Percentiles rank a stretch among this genome's conserved stretches.
Evolutionary conservation across 2,888 invertebrate genomes (phyloP).

Genomic region (Papilio demoleus): DNA sequence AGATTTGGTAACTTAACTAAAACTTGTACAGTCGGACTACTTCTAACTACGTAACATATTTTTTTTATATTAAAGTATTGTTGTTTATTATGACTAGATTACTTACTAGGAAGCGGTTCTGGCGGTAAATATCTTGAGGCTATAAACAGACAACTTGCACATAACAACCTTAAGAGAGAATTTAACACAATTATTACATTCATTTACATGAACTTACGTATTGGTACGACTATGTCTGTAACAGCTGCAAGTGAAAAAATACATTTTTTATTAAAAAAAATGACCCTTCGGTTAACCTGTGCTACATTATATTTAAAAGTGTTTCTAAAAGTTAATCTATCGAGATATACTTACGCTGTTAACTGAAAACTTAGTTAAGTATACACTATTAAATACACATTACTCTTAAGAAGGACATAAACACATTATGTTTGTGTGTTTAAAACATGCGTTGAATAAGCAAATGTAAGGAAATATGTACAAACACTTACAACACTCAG

Average conservation of each 20-base stretch:
- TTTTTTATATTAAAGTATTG: too few species aligned
- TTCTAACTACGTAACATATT: too few species aligned
- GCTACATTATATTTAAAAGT: neutral
- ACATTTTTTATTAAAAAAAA: neutral
- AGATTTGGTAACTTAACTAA: neutral
- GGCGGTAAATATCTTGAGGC: constrained; percentile 43
- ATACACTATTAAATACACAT: too few species aligned
- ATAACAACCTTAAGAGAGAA: constrained; percentile 25
- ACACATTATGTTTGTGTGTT: neutral
- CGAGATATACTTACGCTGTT: constrained; percentile 20
- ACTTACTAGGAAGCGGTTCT: constrained; percentile 45
- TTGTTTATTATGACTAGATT: neutral
- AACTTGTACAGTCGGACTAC: neutral
- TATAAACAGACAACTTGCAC: constrained; percentile 43
- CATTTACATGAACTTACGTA: constrained; percentile 43
- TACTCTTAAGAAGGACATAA: neutral
- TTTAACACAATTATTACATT: neutral
- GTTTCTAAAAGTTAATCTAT: neutral
- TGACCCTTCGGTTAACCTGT: neutral
- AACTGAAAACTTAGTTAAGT: neutral
- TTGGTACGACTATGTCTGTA: constrained; percentile 41
- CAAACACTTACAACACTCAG: constrained; percentile 61
- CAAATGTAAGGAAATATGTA: neutral
- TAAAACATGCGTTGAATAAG: neutral
- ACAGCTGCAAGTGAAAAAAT: constrained; percentile 47